Evolutionary conservation across 2,113 vertebrate genomes (phyloP).

Genomic region (Anser brachyrhynchus): DNA sequence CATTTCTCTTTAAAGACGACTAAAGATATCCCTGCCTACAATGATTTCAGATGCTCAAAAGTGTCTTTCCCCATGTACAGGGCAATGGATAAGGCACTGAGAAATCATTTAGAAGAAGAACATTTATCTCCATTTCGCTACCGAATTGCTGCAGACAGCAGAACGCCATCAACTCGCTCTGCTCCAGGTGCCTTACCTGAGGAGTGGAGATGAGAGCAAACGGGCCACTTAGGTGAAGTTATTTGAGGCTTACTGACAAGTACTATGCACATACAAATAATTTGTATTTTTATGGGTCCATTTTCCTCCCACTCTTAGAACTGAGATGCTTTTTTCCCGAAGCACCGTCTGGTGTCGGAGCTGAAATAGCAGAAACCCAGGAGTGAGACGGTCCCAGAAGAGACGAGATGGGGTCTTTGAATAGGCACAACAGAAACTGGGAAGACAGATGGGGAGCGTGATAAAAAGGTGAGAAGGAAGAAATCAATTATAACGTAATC

Average conservation of each 20-base stretch:
- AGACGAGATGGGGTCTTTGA: not conserved
- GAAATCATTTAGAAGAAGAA: not conserved
- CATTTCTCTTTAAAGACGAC: not conserved
- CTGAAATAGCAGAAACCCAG: constrained; percentile 15
- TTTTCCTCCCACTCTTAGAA: not conserved
- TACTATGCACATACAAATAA: not conserved
- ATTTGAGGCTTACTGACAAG: not conserved
- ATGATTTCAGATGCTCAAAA: not conserved
- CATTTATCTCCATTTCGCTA: not conserved
- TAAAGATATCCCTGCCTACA: not conserved
- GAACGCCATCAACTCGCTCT: not conserved
- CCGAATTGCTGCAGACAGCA: not conserved
- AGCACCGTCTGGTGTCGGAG: not conserved
- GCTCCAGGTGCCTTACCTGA: not conserved
- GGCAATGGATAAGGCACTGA: not conserved
- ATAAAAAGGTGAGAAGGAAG: not conserved
- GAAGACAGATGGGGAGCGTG: not conserved
- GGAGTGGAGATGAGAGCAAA: not conserved
- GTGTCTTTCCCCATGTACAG: not conserved
- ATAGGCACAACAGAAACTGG: not conserved
- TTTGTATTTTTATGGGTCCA: not conserved
- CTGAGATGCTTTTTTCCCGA: not conserved
- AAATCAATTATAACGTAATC: not conserved
- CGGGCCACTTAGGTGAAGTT: not conserved
- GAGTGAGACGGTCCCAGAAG: constrained; percentile 10